Base-by-base conservation (phyloP, 2,888 invertebrate species). In the Elgonia sp. region DNA sequence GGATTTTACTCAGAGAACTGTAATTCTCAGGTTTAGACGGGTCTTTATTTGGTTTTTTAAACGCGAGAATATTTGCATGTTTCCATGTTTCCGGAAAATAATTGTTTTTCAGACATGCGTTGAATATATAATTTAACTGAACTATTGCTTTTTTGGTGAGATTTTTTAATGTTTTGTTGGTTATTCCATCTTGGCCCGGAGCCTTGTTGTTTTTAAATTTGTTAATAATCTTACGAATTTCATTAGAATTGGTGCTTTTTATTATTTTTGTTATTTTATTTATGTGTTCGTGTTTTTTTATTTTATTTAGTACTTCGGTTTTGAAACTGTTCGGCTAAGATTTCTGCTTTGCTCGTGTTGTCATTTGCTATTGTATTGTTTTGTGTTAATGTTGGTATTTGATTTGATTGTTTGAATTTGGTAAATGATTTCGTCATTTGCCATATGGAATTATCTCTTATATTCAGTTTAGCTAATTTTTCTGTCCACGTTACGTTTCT, bases 1-100 rank as follows among this genome's bases (percentile, higher is more conserved):
- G 75, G 0, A 91, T 29, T 85, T 92, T 92, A 62, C 89, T 81
- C 4, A 91, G 39, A 6, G 87, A 87, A 10, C 40, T 83, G 82
- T 55, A 29, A 21, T 57, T 88, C n/a, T 8, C 9, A 3, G 83
- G 50, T 0, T 37, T 7, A 20, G 42, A 69, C 14, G 16, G 7
- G 12, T 73, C 63, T 76, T 86, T 86, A 0, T 69, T 79, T 16
- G 85, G 70, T 80, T 88, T 86, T n/a, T 42, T 70, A 20, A 73
- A 57, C 12, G 73, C 42, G 5, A 67, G 10, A 14, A 67, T 29
- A 4, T 20, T 18, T 42, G 20, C 67, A 18, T 20, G 7, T 46
- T 67, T 67, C 67, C 67, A 67, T 10, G 0, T 5, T 1, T 7
- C 18, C 6, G 83, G 75, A 20, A 83, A 83, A 18, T 73, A 75